phyloP scores from a whole-genome alignment of 2,113 vertebrate species.

The Leucopsar rothschildi region DNA sequence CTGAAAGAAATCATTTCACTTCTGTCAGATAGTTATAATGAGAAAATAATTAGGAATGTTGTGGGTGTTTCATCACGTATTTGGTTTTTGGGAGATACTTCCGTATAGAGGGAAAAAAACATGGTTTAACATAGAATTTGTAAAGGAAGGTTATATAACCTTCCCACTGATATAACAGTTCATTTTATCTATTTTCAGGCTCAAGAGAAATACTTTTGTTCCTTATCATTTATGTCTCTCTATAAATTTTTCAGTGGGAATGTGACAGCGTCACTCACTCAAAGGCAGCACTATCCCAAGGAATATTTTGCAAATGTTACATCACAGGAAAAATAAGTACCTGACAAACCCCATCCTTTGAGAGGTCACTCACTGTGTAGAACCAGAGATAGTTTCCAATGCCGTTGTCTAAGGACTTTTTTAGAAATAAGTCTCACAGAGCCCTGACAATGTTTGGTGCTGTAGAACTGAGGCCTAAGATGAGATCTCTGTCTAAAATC shows the following conservation, averaged over 20 bases:
- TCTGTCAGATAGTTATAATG: not conserved
- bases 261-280: not conserved
- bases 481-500: not conserved
- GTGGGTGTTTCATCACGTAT: not conserved
- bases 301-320: not conserved
- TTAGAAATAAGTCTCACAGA: not conserved
- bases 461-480: not conserved
- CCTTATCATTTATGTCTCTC: not conserved
- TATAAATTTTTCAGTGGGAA: not conserved
- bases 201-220: not conserved
- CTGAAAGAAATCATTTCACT: not conserved
- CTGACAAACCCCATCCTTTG: not conserved
- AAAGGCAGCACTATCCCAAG: not conserved
- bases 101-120: not conserved
- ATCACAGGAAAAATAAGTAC: not conserved
- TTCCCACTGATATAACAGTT: not conserved
- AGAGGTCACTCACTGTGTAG: not conserved
- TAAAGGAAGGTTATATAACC: not conserved
- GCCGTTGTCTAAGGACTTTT: not conserved
- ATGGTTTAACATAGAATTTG: not conserved
- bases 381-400: not conserved
- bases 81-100: not conserved
- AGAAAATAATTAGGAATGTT: not conserved
- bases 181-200: not conserved
- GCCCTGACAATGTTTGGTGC: not conserved